Evolutionary conservation across 2,797 vertebrate species (phyloP), one percentile per base, ranked within the genome.

Genomic region (Remorina albescens): DNA sequence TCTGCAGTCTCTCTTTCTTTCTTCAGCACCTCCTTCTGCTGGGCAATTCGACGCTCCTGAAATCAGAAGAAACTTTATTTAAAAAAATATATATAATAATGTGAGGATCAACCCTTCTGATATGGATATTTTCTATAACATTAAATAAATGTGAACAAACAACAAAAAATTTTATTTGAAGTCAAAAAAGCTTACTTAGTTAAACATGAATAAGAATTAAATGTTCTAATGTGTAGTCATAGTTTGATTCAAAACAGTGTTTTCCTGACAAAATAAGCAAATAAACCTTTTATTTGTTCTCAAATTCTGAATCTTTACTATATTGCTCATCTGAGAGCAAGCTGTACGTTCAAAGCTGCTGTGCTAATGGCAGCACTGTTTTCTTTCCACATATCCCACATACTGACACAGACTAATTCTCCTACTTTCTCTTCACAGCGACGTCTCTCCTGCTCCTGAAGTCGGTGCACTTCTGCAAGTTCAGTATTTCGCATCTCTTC

Each of bases 361-460:
- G n/a, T 19, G 19, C n/a, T 12, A 2, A 25, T 49, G 21, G 21
- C 11, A 25, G 23, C 21, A 23, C 46, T 23, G 46, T 2, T 49
- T 23, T 13, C 23, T n/a, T n/a, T 21, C 44, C n/a, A 16, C n/a
- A n/a, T 46, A 4, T 49, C 11, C 21, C 21, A n/a, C 11, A 5
- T 4, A 47, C 46, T n/a, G 19, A n/a, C 2, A 30, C 2, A 30
- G 19, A 54, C 19, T 7, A 54, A 9, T 60, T 65, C 25, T 15
- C 62, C 0, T 84, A 94, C 92, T 72, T 98, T 98, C 80, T 99
- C 98, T 80, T 97, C 94, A 0, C 67, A 87, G 79, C 81, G 94
- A 3, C 97, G 89, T 37, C 94, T 92, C 88, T 99, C 97, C 67
- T 95, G 94, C 80, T 98, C 96, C 83, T 97, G 96, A 10, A 99